phyloP scores from a whole-genome alignment of 2,797 vertebrate species.

The Characodon lateralis region DNA sequence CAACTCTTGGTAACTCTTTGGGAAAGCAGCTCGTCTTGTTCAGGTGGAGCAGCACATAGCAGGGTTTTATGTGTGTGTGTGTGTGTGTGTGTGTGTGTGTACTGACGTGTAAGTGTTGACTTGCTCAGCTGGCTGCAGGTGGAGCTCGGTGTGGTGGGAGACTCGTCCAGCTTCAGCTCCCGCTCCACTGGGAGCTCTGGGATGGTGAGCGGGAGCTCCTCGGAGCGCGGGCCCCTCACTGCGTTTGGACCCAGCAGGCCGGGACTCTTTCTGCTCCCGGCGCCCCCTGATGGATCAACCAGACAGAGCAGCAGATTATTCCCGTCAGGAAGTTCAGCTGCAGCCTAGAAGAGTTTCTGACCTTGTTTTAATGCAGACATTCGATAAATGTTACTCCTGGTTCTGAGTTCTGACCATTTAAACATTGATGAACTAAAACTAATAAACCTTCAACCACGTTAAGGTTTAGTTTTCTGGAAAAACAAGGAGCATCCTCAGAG shows the following conservation, averaged over 20 bases:
- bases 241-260: conserved; percentile 66
- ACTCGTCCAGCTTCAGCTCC: conserved; percentile 85
- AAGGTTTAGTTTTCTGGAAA: no score
- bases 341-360: background rate
- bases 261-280: conserved; percentile 69
- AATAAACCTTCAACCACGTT: no score
- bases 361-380: background rate
- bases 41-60: no score
- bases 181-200: conserved; percentile 86
- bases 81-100: background rate
- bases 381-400: no score
- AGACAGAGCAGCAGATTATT: background rate
- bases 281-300: conserved; percentile 18
- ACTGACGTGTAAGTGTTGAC: conserved; percentile 79
- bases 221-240: conserved; percentile 72
- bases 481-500: no score
- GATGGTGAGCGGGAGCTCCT: conserved; percentile 83
- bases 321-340: no score
- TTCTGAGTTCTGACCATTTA: no score
- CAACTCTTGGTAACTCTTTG: no score
- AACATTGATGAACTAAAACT: no score
- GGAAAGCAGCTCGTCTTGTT: no score
- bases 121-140: conserved; percentile 75
- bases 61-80: no score
- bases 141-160: conserved; percentile 75